Conservation (phyloP, 2,797 vertebrate species). For the Hemibagrus guttatus region DNA sequence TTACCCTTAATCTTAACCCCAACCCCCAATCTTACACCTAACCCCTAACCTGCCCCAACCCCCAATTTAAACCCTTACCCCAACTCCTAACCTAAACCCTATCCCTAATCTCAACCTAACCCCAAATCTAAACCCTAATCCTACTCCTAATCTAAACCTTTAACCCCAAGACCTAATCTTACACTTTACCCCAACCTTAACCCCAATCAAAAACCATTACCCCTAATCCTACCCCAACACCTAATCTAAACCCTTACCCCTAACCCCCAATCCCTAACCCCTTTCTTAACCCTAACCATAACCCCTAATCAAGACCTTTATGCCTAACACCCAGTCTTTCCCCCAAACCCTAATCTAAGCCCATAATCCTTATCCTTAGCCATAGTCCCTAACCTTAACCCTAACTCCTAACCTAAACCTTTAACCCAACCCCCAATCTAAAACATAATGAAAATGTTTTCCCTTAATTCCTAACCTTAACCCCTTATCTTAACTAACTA, state of each 20-base stretch:
- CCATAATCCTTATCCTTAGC: not conserved
- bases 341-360: not conserved
- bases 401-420: no score
- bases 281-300: not conserved
- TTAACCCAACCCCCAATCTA: no score
- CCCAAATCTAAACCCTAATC: not conserved
- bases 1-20: no score
- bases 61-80: not conserved
- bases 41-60: no score
- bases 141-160: not conserved
- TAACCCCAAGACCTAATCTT: no score
- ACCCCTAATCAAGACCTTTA: not conserved
- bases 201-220: not conserved
- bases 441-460: no score
- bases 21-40: not conserved
- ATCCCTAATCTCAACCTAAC: not conserved
- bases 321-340: not conserved
- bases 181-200: no score
- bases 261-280: not conserved
- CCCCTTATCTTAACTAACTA: no score
- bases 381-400: no score
- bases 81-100: not conserved
- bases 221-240: not conserved
- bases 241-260: not conserved
- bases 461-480: no score